Percentiles rank a stretch among this genome's conserved stretches.
Conservation (phyloP, 30 jellyfish, hydroid and myxozoan genomes). For the Phacellophora camtschatica region DNA sequence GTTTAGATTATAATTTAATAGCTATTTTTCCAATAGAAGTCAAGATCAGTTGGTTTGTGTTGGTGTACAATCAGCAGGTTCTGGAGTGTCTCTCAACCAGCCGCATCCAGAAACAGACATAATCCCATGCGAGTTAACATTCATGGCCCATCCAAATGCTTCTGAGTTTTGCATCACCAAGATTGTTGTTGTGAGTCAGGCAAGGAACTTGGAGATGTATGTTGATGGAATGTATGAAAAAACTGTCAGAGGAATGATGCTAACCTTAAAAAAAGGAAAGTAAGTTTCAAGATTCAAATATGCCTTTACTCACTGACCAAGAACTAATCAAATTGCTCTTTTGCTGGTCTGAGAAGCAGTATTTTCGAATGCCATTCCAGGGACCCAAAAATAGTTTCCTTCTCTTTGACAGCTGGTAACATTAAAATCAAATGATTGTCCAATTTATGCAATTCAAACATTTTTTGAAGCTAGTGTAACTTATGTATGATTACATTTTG, state of each 20-base stretch:
- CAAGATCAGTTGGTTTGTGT: constrained; percentile 72
- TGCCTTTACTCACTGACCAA: too few species aligned
- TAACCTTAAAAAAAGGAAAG: constrained; percentile 89
- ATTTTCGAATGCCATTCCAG: too few species aligned
- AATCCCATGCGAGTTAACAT: constrained; percentile 88
- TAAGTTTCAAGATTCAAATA: too few species aligned
- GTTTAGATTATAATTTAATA: background rate
- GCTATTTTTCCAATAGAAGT: background rate
- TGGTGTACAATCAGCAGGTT: constrained; percentile 56
- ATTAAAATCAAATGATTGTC: too few species aligned
- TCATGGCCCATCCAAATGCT: constrained; percentile 70
- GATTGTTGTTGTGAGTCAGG: constrained; percentile 83
- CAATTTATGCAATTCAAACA: too few species aligned
- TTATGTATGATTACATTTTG: too few species aligned
- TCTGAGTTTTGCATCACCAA: constrained; percentile 65
- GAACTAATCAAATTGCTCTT: too few species aligned
- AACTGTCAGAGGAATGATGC: constrained; percentile 83
- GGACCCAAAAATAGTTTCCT: too few species aligned
- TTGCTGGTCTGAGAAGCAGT: too few species aligned
- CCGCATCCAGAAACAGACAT: constrained; percentile 79
- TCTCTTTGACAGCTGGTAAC: too few species aligned
- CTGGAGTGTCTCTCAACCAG: constrained; percentile 58
- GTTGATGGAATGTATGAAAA: constrained; percentile 86
- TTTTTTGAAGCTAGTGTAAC: too few species aligned
- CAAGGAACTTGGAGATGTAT: constrained; percentile 86